A percentile compares a stretch with the other conserved stretches of the same genome.
Evolutionary conservation across 2,113 vertebrate genomes (phyloP).

Genomic region (Mustela nigripes): DNA sequence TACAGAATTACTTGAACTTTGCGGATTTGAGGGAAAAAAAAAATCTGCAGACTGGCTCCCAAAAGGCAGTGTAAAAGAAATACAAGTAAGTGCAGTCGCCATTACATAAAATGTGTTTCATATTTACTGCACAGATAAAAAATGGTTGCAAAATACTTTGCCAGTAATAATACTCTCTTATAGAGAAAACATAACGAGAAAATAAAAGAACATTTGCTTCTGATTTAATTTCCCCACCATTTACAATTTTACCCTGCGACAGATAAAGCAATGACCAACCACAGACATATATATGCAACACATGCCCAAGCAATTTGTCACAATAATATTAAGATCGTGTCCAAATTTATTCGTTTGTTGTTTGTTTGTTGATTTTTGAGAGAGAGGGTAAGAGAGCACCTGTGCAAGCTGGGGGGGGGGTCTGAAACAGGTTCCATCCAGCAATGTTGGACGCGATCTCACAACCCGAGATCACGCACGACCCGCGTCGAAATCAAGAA

Average conservation of each 20-base stretch:
- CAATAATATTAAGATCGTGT: background rate
- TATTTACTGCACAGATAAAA: background rate
- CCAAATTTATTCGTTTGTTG: background rate
- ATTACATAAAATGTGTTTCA: background rate
- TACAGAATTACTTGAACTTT: background rate
- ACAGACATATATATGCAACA: background rate
- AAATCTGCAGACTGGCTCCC: background rate
- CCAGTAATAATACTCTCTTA: background rate
- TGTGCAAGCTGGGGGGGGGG: background rate
- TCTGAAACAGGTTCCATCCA: background rate
- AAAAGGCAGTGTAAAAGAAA: constrained; percentile 1
- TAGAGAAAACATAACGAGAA: background rate
- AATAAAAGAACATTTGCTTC: constrained; percentile 8
- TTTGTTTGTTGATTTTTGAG: background rate
- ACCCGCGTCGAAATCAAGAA: background rate
- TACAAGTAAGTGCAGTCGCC: background rate
- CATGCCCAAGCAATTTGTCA: background rate
- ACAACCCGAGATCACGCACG: background rate
- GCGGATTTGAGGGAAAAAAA: background rate
- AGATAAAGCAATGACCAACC: background rate
- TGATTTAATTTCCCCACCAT: background rate
- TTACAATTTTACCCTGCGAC: background rate
- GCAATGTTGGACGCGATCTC: background rate
- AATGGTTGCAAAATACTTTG: background rate
- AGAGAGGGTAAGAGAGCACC: background rate